Evolutionary conservation across 2,113 vertebrate genomes (phyloP).

Genomic region (Euleptes europaea): DNA sequence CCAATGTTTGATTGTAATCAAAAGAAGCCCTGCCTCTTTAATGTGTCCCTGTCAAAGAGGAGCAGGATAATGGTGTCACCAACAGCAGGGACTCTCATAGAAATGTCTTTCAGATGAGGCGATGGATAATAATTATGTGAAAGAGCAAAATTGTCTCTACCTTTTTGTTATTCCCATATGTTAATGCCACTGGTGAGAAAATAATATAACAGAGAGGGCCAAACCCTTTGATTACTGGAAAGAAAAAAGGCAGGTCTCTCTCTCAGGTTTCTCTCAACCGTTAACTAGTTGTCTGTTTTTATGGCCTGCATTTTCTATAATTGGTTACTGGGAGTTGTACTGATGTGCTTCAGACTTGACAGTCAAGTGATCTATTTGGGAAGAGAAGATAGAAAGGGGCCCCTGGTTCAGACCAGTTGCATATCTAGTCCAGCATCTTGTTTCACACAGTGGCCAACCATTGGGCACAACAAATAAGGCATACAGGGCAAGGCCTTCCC

Average conservation of each 20-base stretch:
- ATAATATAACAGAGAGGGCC: background rate
- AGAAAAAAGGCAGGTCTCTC: slow-evolving; percentile 17
- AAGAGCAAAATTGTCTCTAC: slow-evolving; percentile 21
- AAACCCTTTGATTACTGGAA: slow-evolving; percentile 46
- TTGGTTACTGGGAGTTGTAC: background rate
- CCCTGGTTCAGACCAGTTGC: no score
- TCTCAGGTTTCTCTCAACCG: background rate
- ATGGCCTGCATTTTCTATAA: background rate
- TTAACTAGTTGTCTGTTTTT: slow-evolving; percentile 3
- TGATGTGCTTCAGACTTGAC: slow-evolving; percentile 10
- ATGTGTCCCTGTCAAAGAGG: slow-evolving; percentile 36
- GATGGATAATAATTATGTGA: slow-evolving; percentile 52
- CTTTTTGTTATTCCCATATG: background rate
- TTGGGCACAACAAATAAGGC: no score
- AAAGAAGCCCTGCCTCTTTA: slow-evolving; percentile 5
- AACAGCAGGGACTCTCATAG: slow-evolving; percentile 28
- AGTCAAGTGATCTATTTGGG: background rate
- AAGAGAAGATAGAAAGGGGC: background rate
- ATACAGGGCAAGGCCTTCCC: no score
- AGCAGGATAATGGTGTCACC: slow-evolving; percentile 48
- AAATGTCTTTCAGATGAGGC: slow-evolving; percentile 29
- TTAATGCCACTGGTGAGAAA: slow-evolving; percentile 6
- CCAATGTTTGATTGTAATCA: slow-evolving; percentile 8
- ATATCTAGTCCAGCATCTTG: no score
- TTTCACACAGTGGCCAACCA: no score